Evolutionary conservation across 92 coral and sea anemone genomes (phyloP), one percentile per base, ranked within the genome.

Genomic region (Chrysogorgia sp.): DNA sequence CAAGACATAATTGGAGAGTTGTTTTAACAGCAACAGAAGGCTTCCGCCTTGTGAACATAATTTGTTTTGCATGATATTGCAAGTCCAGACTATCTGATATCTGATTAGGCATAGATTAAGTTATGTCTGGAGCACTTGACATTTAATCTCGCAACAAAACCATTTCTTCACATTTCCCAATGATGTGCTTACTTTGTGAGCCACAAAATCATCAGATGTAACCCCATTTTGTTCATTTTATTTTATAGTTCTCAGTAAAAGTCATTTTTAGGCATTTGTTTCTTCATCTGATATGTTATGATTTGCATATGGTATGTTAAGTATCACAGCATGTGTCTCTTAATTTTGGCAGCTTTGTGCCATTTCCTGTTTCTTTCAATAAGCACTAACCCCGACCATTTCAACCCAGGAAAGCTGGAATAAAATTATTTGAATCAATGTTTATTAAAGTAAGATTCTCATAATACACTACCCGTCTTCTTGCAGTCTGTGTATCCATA

Each of bases 231-330:
- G 12, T 37, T 5, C 43, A 37, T 5, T 37, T 4, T 37, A 12
- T 37, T 4, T 37, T 4, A 37, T 12, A 37, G 5, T 37, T 37
- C 43, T 37, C 43, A 4, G 5, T 37, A 5, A 37, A 12, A 37
- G 43, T 4, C 6, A 4, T 37, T 37, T 37, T 12, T 12, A 37
- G 12, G 5, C 43, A 4, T 37, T 37, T 37, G 43, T 37, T 4
- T 4, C 12, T 37, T 37, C 12, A 12, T 37, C 53, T 47, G 53
- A 7, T 47, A 15, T 57, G 50, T 52, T 13, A 10, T 57, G 63
- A 57, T 57, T 57, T 29, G 29, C 63, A 57, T 57, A 57, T 57
- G 63, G 63, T 57, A 57, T 57, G 63, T 57, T 23, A 57, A 57
- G 17, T 57, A 57, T 57, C 34, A 14, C 12, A 14, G 30, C 63